Evolutionary conservation across 2,888 invertebrate genomes (phyloP).

Genomic region (Rhabditophanes sp.): DNA sequence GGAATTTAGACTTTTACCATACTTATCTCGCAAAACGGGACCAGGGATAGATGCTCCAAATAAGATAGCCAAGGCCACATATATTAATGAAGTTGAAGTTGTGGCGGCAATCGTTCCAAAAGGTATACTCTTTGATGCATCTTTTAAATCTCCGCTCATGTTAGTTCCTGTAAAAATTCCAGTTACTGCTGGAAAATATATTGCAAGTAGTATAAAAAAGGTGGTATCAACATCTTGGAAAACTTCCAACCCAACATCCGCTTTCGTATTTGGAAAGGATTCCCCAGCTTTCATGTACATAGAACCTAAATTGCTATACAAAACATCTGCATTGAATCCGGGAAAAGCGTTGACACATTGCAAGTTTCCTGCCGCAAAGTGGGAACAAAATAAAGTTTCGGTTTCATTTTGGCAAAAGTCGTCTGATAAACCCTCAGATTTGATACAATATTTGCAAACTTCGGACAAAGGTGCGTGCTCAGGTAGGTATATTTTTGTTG

Average conservation of each 20-base stretch:
- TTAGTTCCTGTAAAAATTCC: conserved; percentile 99
- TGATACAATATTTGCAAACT: background rate
- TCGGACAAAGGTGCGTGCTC: conserved; percentile 1
- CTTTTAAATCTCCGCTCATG: conserved; percentile 87
- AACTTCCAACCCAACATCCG: conserved; percentile 49
- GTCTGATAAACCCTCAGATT: conserved; percentile 3
- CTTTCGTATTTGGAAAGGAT: conserved; percentile 22
- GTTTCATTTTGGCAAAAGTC: conserved; percentile 24
- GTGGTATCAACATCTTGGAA: conserved; percentile 59
- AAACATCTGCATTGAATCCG: conserved; percentile 76
- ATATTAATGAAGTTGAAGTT: conserved; percentile 82
- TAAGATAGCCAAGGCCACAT: conserved; percentile 65
- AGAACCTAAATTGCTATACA: conserved; percentile 47
- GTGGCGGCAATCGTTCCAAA: conserved; percentile 92
- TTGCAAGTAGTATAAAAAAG: conserved; percentile 88
- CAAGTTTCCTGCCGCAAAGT: conserved; percentile 26
- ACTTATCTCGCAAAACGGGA: conserved; percentile 85
- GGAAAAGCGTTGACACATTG: conserved; percentile 64
- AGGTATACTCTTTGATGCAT: conserved; percentile 95
- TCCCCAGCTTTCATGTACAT: conserved; percentile 21
- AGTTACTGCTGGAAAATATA: conserved; percentile 99
- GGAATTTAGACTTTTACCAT: conserved; percentile 84
- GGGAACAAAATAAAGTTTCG: conserved; percentile 18
- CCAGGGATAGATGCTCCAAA: conserved; percentile 81
- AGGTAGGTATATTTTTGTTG: background rate